Evolutionary conservation across 2,888 invertebrate species (phyloP), one percentile per base, ranked within the genome.

Genomic region (Troglohyphantes excavatus): DNA sequence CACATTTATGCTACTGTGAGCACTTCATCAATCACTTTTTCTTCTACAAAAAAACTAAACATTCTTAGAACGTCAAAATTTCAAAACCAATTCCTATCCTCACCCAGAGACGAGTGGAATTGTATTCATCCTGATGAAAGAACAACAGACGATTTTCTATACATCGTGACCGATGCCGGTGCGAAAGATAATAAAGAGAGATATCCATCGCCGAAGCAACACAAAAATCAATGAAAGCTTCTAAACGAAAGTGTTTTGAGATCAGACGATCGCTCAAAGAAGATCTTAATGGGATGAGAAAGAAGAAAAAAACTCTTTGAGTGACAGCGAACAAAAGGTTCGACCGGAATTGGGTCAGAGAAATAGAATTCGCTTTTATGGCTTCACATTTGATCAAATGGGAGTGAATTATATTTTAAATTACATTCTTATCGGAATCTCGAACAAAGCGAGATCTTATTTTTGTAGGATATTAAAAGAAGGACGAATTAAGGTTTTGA

Each of bases 311-410:
- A 53, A 13, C 13, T 1, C n/a, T 53, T 53, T n/a, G 53, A 53
- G 53, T 53, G 53, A 53, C 53, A 53, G 39, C 9, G 7, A 39
- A 39, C 17, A 53, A 53, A 53, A 53, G 53, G 3, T 13, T 13
- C 53, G 13, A 9, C 17, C n/a, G 0, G 53, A 53, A 53, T 17
- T 53, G 53, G 53, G 53, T 53, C 53, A 53, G 17, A n/a, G 53
- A 53, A 53, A 53, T 53, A n/a, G 53, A 53, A 53, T 53, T n/a
- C n/a, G 53, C 13, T n/a, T 53, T 53, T 53, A 53, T 53, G 53
- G 53, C 53, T 46, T 46, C 46, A 9, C 33, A 11, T 39, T 39
- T 39, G 39, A 53, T 53, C n/a, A 53, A 53, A 39, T 39, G 39
- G n/a, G 33, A 33, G 3, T 33, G 33, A 33, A 33, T 6, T 9